Evolutionary conservation across 2,113 vertebrate genomes (phyloP), one percentile per base, ranked within the genome.

Genomic region (Ranitomeya imitator): DNA sequence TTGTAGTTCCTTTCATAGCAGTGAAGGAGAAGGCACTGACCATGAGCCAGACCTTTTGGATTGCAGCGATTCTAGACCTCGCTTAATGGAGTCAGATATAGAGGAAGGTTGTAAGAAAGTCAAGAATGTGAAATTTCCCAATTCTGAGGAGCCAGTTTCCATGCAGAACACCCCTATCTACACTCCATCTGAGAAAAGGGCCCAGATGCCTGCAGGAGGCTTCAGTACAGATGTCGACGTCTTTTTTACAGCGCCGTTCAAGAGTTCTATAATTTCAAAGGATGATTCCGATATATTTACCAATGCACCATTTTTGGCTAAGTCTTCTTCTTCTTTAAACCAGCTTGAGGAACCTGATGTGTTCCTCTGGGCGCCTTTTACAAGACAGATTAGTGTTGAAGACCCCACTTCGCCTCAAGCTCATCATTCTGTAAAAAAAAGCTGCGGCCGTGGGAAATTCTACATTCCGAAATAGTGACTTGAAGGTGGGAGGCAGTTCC

Each of bases 351-450:
- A 96, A 69, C 85, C 94, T 0, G 98, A 99, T 0, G 96, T 99
- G 0, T 99, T 99, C 89, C 95, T 97, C 55, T 95, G 96, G 93
- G 97, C 98, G 45, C 98, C 98, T 0, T 99, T 99, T 60, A 96
- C 96, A 0, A 98, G 96, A 91, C 97, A 94, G 92, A 98, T 94
- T 82, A 97, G 92, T 65, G 0, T 55, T 26, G 92, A 91, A 83
- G 94, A 93, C 90, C 14, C 90, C 81, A 19, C 90, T 83, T 26
- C 74, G 3, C 82, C 19, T 57, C 80, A 88, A 52, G 19, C 57
- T 31, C 23, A 60, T 73, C 15, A 57, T 26, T 19, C 90, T 55
- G 65, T 87, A n/a, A 92, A 89, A 11, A n/a, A 90, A 85, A 0
- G 89, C 91, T 0, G 90, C 73, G 0, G 85, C 57, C 23, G 18